A percentile compares a stretch with the other conserved stretches of the same genome.
Conservation (phyloP, 2,113 vertebrate species). For the Arenaria interpres region DNA sequence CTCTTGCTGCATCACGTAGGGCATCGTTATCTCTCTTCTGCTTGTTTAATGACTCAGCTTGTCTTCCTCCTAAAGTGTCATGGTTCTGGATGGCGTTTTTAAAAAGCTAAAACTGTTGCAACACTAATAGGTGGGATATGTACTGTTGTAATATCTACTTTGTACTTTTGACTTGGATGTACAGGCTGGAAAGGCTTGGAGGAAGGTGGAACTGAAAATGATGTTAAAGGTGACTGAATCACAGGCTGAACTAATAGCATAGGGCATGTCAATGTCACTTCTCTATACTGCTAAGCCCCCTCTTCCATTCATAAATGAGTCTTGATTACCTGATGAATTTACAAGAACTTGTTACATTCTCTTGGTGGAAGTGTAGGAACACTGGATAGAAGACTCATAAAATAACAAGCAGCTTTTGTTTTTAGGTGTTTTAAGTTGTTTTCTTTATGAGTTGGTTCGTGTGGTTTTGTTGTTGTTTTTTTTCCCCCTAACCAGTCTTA, state of each 20-base stretch:
- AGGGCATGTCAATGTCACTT: neutral
- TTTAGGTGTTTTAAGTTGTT: neutral
- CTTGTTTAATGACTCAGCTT: neutral
- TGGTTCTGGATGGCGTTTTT: neutral
- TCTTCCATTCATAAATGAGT: neutral
- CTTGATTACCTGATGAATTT: neutral
- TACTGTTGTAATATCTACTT: neutral
- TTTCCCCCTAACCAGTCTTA: neutral
- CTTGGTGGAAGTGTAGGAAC: neutral
- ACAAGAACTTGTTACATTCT: neutral
- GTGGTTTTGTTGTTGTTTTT: neutral
- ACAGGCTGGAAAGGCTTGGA: neutral
- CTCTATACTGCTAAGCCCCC: neutral
- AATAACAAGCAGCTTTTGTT: neutral
- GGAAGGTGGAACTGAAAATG: neutral
- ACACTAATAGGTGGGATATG: neutral
- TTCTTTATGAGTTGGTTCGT: neutral
- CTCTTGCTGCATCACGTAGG: neutral
- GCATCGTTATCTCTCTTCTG: neutral
- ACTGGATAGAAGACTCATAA: neutral
- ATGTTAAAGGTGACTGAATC: neutral
- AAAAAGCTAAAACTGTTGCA: neutral
- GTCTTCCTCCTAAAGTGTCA: neutral
- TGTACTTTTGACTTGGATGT: neutral
- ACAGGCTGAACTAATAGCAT: neutral